A percentile compares a stretch with the other conserved stretches of the same genome.
Conservation (phyloP, 2,888 invertebrate genomes). For the Diarsia brunnea region DNA sequence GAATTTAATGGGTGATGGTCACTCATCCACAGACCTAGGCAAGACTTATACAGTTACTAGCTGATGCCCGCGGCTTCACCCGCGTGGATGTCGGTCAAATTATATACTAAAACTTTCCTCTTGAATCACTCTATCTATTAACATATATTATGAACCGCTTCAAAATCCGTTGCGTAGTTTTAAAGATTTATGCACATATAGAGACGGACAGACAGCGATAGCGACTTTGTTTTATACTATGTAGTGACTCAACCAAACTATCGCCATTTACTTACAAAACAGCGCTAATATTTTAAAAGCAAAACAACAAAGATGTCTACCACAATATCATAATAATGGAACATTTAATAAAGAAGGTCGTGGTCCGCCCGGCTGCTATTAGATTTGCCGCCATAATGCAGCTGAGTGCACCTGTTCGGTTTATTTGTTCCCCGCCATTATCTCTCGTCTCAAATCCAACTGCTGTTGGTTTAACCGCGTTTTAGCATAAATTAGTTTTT, state of each 20-base stretch:
- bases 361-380: constrained; percentile 41
- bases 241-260: background rate
- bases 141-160: too few relatives aligned
- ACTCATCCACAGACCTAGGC: too few relatives aligned
- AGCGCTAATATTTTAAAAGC: constrained; percentile 32
- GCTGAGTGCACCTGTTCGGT: constrained; percentile 57
- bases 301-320: constrained; percentile 24
- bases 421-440: constrained; percentile 44
- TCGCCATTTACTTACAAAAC: background rate
- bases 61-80: too few relatives aligned
- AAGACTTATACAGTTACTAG: background rate
- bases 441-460: constrained; percentile 32
- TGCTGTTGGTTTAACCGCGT: constrained; percentile 42
- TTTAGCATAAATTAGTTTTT: constrained; percentile 48
- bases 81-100: too few relatives aligned
- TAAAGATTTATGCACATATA: too few relatives aligned
- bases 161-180: too few relatives aligned
- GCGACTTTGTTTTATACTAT: too few relatives aligned
- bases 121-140: too few relatives aligned
- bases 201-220: too few relatives aligned
- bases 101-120: too few relatives aligned
- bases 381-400: constrained; percentile 60
- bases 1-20: too few relatives aligned
- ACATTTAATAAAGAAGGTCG: constrained; percentile 57
- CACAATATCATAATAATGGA: constrained; percentile 34